Evolutionary conservation across 1,140 invertebrate genomes (phyloP), one percentile per base, ranked within the genome.

Genomic region (Adelges cooleyi): DNA sequence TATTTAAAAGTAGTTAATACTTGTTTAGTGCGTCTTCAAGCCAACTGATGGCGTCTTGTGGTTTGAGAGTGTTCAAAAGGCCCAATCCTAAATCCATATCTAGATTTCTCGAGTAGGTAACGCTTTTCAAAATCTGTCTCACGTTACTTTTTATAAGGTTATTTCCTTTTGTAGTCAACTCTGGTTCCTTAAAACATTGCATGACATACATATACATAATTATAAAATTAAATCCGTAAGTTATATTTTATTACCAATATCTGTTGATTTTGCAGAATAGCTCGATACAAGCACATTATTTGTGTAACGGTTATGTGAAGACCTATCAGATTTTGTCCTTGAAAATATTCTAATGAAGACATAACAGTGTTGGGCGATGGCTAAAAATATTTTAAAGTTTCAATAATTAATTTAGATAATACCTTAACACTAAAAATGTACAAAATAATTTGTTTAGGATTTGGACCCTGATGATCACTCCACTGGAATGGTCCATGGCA

Each of bases 51-150:
- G 66, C 66, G 27, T 67, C 66, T 22, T 54, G 18, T 50, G 52
- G 20, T n/a, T 9, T 59, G 0, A 67, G 48, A 27, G 52, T 67
- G 33, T 38, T 56, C 23, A 67, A 50, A 33, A 67, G 66, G 3
- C 52, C 66, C 36, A 67, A 54, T 4, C 66, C 66, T 59, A 67
- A 17, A 38, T 67, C 54, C 25, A 56, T 48, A 25, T 67, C 66
- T 18, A 67, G 46, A 22, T 48, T 62, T 48, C 42, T n/a, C 20
- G 56, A 18, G 33, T 62, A 62, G 27, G 56, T 62, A 13, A 62
- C 56, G 46, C 42, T 62, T 46, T 48, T 62, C 46, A 62, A 62
- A 29, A 62, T 48, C 33, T 62, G 56, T 22, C 56, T 46, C 0
- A 62, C 56, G 29, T 48, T 62, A 62, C 25, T 62, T 62, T 18